Base-by-base conservation (phyloP, 2,888 invertebrate species). In the Cistogaster globosa region DNA sequence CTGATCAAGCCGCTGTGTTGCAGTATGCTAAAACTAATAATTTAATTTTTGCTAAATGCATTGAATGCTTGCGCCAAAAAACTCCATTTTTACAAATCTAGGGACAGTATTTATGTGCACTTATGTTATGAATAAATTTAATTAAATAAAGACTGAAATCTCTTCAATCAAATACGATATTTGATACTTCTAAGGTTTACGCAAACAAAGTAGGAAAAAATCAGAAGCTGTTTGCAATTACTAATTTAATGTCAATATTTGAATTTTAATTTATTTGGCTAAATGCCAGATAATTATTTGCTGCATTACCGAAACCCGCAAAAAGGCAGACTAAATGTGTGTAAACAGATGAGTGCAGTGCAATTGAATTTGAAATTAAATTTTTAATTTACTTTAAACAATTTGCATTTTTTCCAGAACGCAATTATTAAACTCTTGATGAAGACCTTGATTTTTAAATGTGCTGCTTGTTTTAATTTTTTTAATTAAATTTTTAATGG, bases 241-340 rank as follows among this genome's bases (percentile, higher is more conserved):
- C 32, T 75, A 32, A 32, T 22, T 67, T 16, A n/a, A 22, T 7
- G 57, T 16, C 12, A 38, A 67, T 22, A 51, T 71, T 63, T 45
- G 16, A 7, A 42, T 68, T 68, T 36, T 36, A 63, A 36, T 32
- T n/a, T 22, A 63, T 55, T 75, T 81, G 81, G 81, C 81, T 2
- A n/a, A 57, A 20, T 4, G 81, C 75, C 81, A 75, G 75, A 57
- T 12, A 45, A 20, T 7, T 51, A 57, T 32, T 32, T 6, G 22
- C 45, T 14, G 45, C 45, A 48, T 14, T 32, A 14, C 0, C 6
- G 14, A 5, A 16, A 48, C 2, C 45, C 8, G 2, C 0, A 48
- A 53, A 58, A 65, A 12, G 26, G 42, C 60, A 53, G 18, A 9
- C n/a, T 20, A n/a, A 51, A 8, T 53, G 26, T 51, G 32, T 38